phyloP scores from a whole-genome alignment of 2,797 vertebrate species.

The Sardinella longiceps region DNA sequence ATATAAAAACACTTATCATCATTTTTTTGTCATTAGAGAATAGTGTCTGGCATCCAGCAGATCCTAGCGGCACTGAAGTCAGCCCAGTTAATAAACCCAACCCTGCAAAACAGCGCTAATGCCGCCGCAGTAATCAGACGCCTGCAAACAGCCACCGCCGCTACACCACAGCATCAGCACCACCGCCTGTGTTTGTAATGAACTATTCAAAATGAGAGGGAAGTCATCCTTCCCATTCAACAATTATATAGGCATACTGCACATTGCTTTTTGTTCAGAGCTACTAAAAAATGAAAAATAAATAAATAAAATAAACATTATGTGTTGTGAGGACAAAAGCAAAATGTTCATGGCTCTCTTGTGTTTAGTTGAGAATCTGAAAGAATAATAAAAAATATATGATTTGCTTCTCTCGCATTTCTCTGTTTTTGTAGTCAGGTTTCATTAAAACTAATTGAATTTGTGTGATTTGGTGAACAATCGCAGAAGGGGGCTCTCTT shows the following conservation, averaged over 20 bases:
- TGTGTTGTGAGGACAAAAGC: not conserved
- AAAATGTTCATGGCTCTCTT: not conserved
- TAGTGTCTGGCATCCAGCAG: not conserved
- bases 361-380: not conserved
- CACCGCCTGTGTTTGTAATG: constrained; percentile 2
- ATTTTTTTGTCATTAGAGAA: constrained; percentile 1
- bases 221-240: not conserved
- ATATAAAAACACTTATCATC: not conserved
- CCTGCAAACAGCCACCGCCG: not conserved
- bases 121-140: not conserved
- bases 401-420: not conserved
- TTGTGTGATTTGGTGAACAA: not conserved
- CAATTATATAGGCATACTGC: not conserved
- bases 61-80: not conserved
- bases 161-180: not conserved
- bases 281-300: not conserved
- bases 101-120: not conserved
- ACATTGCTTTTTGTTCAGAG: not conserved
- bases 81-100: not conserved
- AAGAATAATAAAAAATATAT: not conserved
- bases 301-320: no score
- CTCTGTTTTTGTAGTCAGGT: not conserved
- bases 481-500: not conserved
- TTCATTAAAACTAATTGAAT: not conserved
- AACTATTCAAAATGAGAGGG: not conserved